Evolutionary conservation across 2,113 vertebrate genomes (phyloP).

Genomic region (Saccopteryx leptura): DNA sequence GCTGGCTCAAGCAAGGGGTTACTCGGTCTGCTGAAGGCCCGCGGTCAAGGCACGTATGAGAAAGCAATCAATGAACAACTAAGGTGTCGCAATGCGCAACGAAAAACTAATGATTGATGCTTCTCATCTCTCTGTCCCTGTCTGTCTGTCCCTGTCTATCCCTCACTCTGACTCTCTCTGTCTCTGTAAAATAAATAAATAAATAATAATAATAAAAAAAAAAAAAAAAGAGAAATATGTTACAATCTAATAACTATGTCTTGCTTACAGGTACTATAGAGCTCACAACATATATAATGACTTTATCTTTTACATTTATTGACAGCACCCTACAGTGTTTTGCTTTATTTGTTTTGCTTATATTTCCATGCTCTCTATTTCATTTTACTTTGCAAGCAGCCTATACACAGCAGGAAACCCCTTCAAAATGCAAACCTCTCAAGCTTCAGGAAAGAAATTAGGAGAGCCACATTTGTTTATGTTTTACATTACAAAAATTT

Average conservation of each 20-base stretch:
- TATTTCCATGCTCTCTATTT: conserved; percentile 69
- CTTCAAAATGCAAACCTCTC: conserved; percentile 78
- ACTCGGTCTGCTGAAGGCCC: too few relatives aligned
- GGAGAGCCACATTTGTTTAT: conserved; percentile 48
- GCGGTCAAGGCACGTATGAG: too few relatives aligned
- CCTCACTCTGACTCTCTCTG: too few relatives aligned
- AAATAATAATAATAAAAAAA: too few relatives aligned
- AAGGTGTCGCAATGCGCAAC: too few relatives aligned
- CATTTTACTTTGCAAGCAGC: conserved; percentile 72
- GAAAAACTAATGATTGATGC: too few relatives aligned
- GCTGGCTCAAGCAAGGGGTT: too few relatives aligned
- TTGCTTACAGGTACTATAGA: conserved; percentile 49
- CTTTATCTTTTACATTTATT: conserved; percentile 65
- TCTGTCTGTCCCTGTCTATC: too few relatives aligned
- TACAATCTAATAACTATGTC: conserved; percentile 51
- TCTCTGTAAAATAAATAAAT: too few relatives aligned
- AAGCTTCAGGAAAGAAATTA: conserved; percentile 64
- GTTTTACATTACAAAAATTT: conserved; percentile 71
- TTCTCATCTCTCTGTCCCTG: too few relatives aligned
- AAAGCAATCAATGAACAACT: too few relatives aligned
- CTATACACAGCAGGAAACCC: conserved; percentile 76
- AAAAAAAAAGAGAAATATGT: conserved; percentile 36
- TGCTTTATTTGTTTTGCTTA: conserved; percentile 77
- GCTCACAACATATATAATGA: conserved; percentile 55
- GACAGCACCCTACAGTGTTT: conserved; percentile 62